Evolutionary conservation across 2,113 vertebrate species (phyloP).

Genomic region (Vulpes lagopus): DNA sequence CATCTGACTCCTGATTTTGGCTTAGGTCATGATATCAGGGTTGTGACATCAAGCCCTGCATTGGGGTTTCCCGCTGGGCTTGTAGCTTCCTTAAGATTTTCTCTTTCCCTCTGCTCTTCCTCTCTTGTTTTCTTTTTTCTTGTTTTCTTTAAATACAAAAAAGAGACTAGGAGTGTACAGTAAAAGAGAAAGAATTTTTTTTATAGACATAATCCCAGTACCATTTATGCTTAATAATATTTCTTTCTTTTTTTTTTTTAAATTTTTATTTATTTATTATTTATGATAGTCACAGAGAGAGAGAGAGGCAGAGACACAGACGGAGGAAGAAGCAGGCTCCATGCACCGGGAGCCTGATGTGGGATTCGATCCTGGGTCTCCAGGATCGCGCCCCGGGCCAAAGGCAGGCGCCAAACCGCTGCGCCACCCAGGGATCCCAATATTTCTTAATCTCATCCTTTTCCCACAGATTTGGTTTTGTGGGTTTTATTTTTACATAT

Average conservation of each 20-base stretch:
- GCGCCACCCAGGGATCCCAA: too few species aligned
- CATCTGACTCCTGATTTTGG: background rate
- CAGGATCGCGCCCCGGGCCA: too few species aligned
- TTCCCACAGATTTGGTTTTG: background rate
- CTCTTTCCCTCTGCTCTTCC: background rate
- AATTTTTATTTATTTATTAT: too few species aligned
- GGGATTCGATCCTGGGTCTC: too few species aligned
- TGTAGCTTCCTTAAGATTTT: background rate
- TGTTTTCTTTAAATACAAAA: background rate
- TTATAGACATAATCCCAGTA: background rate
- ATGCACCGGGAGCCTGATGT: too few species aligned
- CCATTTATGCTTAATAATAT: background rate
- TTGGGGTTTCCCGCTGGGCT: background rate
- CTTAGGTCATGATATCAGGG: background rate
- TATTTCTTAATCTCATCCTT: background rate
- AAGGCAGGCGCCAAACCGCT: too few species aligned
- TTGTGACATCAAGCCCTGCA: background rate
- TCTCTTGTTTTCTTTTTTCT: too few species aligned
- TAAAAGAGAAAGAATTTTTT: constrained; percentile 10
- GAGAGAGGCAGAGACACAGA: too few species aligned
- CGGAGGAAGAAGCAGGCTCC: too few species aligned
- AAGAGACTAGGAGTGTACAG: background rate
- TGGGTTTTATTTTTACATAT: background rate
- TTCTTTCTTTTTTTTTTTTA: too few species aligned
- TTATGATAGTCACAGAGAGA: too few species aligned